phyloP scores from a whole-genome alignment of 2,888 invertebrate species.

The Eustalomyia histrio region DNA sequence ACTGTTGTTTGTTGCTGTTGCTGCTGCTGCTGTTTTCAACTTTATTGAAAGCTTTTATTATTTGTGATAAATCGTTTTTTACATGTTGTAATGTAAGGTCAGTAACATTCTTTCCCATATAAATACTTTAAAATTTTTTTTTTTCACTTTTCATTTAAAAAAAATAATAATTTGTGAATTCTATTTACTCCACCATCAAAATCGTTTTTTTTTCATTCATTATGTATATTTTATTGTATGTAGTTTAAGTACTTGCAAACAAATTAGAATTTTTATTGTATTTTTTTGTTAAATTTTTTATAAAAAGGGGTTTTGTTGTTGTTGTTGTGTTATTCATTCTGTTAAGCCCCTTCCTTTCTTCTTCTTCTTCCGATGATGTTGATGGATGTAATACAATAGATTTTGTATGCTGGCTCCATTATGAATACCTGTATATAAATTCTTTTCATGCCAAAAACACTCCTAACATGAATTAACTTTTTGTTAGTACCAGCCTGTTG shows the following conservation, averaged over 20 bases:
- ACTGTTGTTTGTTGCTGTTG: conserved; percentile 24
- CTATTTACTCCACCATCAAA: not conserved
- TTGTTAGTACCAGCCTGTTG: conserved; percentile 41
- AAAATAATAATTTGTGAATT: conserved; percentile 2
- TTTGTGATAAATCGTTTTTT: conserved; percentile 56
- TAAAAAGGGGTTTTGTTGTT: not conserved
- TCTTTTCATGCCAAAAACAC: conserved; percentile 46
- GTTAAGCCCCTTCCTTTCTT: not conserved
- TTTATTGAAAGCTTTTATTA: conserved; percentile 17
- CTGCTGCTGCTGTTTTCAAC: conserved; percentile 18
- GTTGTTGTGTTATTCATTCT: not conserved
- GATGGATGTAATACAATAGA: not conserved
- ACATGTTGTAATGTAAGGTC: conserved; percentile 67
- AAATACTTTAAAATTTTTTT: conserved; percentile 18
- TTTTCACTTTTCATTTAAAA: conserved; percentile 26
- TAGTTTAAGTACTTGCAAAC: conserved; percentile 32
- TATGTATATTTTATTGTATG: not conserved
- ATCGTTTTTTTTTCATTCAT: not conserved
- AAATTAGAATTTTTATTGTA: conserved; percentile 33
- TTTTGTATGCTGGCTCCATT: not conserved
- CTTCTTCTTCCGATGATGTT: not conserved
- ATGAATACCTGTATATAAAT: conserved; percentile 11
- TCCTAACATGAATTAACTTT: conserved; percentile 36
- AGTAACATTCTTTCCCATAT: conserved; percentile 58
- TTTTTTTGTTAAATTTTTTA: conserved; percentile 15